Evolutionary conservation across 2,113 vertebrate species (phyloP), one percentile per base, ranked within the genome.

Genomic region (Falco punctatus): DNA sequence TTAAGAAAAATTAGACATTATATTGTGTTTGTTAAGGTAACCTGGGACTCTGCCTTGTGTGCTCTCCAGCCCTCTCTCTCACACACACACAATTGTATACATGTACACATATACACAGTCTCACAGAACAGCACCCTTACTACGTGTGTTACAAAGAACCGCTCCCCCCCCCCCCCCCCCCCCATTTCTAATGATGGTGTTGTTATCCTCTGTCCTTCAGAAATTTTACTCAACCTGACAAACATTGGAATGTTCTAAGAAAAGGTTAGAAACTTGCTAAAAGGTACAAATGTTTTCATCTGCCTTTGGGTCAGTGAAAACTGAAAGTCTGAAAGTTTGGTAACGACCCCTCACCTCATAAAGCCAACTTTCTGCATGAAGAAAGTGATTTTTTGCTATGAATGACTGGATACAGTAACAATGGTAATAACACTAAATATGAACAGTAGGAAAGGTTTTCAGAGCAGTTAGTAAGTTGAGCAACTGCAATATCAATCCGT

Each of bases 31-130:
- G 32, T 33, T 62, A 75, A 86, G 4, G 69, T 8, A 77, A 77
- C 21, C 30, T 49, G 35, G 15, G 87, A 44, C 54, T 70, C 30
- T 54, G 20, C 15, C 42, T 64, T 32, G 23, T 32, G 11, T 57
- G 14, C 1, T 20, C 20, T 58, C 23, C 27, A 21, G 24, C 27
- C 12, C 22, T 42, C 18, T 44, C 33, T 48, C 55, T 14, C 44
- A 18, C 38, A 44, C 23, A 16, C 22, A 61, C 3, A 6, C 0
- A 3, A 2, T 1, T 18, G 7, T 46, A 9, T 52, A 26, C 13
- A 11, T 4, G 9, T 20, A 9, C 24, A 42, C 3, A 20, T 3
- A 54, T 6, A 75, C 8, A 26, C 6, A 33, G 12, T 44, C n/a
- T 69, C 9, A 57, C 28, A 82, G 33, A 71, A 54, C 0, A 73